phyloP scores from a whole-genome alignment of 2,888 invertebrate genomes.

The Nudaria mundana region DNA sequence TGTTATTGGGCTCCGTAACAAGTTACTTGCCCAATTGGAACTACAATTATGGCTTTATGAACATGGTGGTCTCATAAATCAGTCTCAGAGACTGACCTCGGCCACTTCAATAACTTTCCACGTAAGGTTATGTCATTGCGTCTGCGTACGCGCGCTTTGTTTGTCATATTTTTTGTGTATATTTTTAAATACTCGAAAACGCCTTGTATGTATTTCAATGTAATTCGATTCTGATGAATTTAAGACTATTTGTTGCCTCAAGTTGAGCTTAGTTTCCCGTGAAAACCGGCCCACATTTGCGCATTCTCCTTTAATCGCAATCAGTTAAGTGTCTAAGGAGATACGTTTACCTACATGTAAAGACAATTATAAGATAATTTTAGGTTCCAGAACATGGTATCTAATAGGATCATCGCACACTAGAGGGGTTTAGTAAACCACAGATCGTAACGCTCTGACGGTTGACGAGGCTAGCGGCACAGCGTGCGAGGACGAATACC shows the following conservation, averaged over 20 bases:
- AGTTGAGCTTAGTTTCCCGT: too few species aligned
- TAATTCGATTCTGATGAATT: too few species aligned
- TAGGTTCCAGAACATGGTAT: conserved; percentile 1
- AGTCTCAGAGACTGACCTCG: not conserved
- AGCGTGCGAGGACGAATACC: conserved; percentile 40
- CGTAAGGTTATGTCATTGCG: not conserved
- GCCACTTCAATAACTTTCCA: not conserved
- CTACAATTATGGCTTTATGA: not conserved
- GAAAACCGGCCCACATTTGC: too few species aligned
- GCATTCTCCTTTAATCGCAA: too few species aligned
- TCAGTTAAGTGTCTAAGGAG: too few species aligned
- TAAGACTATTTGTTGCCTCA: too few species aligned
- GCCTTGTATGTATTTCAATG: too few species aligned
- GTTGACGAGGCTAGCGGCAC: conserved; percentile 25
- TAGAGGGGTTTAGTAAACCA: conserved; percentile 22
- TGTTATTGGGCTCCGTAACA: not conserved
- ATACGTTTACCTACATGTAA: not conserved
- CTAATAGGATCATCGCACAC: conserved; percentile 9
- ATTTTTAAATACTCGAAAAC: too few species aligned
- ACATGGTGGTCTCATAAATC: not conserved
- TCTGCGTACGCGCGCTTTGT: too few species aligned
- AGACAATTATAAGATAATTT: too few species aligned
- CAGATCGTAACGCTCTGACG: conserved; percentile 39
- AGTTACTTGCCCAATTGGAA: not conserved
- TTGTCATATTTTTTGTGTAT: too few species aligned